Percentiles rank a stretch among this genome's conserved stretches.
Conservation (phyloP, 2,888 invertebrate genomes). For the Chromoteleia sp. region DNA sequence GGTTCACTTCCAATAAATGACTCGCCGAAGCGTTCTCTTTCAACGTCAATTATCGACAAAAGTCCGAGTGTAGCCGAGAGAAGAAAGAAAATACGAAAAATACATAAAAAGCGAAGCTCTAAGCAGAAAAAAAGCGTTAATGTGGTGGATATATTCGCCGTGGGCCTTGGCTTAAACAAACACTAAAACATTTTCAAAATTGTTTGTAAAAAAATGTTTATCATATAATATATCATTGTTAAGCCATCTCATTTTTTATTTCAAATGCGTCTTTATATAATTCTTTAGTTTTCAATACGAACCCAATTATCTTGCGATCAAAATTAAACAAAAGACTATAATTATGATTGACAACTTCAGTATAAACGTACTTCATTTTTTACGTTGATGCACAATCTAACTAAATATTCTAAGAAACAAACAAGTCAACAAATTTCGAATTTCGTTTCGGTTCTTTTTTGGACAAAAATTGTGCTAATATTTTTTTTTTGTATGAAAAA, state of each 20-base stretch:
- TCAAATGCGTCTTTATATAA: neutral
- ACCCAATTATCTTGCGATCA: too few relatives aligned
- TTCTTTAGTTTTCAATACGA: neutral
- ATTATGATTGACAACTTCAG: constrained; percentile 12
- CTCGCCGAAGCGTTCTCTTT: constrained; percentile 68
- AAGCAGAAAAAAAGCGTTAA: constrained; percentile 74
- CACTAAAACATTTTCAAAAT: constrained; percentile 45
- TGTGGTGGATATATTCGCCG: constrained; percentile 79
- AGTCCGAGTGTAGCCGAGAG: constrained; percentile 63
- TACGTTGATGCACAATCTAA: constrained; percentile 5
- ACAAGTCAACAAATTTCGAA: constrained; percentile 8
- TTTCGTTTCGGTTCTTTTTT: neutral
- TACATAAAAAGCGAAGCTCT: constrained; percentile 72
- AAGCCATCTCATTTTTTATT: constrained; percentile 1
- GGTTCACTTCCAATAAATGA: constrained; percentile 68
- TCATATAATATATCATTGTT: constrained; percentile 44
- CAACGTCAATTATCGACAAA: constrained; percentile 63
- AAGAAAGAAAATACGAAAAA: constrained; percentile 73
- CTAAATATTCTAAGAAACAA: constrained; percentile 19
- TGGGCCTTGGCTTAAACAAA: constrained; percentile 78
- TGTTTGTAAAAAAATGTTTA: constrained; percentile 50
- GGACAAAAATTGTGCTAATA: neutral
- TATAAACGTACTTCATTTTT: constrained; percentile 7
- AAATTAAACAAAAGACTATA: constrained; percentile 9
- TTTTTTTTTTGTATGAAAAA: neutral